Evolutionary conservation across 1,140 invertebrate genomes (phyloP), one percentile per base, ranked within the genome.

Genomic region (Drosophila sp.): DNA sequence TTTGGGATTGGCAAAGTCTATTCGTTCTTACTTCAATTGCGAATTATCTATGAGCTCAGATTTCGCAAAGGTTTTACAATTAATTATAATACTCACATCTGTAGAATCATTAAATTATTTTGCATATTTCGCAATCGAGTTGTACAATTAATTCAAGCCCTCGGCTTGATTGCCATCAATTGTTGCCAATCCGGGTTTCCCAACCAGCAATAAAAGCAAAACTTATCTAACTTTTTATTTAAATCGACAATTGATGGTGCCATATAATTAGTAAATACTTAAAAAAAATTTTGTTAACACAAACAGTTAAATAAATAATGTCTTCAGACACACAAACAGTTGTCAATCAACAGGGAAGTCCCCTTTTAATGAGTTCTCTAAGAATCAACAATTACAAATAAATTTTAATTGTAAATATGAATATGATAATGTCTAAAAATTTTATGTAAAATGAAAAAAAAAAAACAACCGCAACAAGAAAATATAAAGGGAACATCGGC

Each of bases 101-200:
- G 27, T 57, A 34, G 65, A 69, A 66, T 66, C 57, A 61, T 57
- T 69, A 46, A 82, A 48, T 50, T 69, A 46, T 78, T 81, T 81
- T 78, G 79, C 75, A 81, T 82, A 83, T 81, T 79, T 76, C 36
- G 62, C 62, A 57, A 32, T 21, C 67, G 61, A 34, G 59, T 13
- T 38, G 29, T n/a, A 65, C 67, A 67, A 67, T 67, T 59, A 67
- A 72, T 72, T 51, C 29, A 25, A 51, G 50, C 45, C 50, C 32
- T 11, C 14, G 11, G 32, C 14, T 69, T 73, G 54, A 54, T 69
- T 73, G 13, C 32, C 25, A 11, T 29, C 64, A 46, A 59, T 69
- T 67, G 64, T 73, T 69, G 64, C 34, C 71, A 61, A 73, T 73
- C 54, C 71, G 71, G 71, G 29, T 67, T 72, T 59, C 29, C 18